phyloP scores from a whole-genome alignment of 2,888 invertebrate species.

The Bibio marci region DNA sequence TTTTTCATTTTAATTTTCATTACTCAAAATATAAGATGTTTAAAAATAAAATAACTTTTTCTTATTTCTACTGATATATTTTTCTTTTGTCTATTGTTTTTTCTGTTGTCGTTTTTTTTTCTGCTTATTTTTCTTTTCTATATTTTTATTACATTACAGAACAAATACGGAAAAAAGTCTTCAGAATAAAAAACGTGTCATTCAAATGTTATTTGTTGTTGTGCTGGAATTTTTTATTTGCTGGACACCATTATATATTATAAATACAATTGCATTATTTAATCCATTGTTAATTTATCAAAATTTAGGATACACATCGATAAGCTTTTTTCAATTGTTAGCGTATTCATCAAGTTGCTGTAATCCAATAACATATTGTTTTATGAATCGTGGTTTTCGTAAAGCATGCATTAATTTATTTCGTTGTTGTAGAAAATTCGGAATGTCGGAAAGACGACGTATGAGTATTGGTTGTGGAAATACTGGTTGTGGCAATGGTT shows the following conservation, averaged over 20 bases:
- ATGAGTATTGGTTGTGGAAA: constrained; percentile 13
- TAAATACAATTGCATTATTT: constrained; percentile 60
- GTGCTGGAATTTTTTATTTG: constrained; percentile 82
- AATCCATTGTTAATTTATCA: constrained; percentile 51
- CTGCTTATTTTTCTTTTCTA: not conserved
- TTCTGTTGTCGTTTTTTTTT: not conserved
- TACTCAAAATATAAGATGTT: no score
- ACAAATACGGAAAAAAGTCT: constrained; percentile 33
- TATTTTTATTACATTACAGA: constrained; percentile 17
- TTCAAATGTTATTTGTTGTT: constrained; percentile 77
- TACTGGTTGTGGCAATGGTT: not conserved
- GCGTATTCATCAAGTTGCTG: constrained; percentile 73
- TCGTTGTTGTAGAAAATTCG: constrained; percentile 41
- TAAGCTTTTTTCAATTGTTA: constrained; percentile 55
- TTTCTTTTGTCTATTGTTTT: not conserved
- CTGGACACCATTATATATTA: constrained; percentile 73
- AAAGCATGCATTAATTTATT: constrained; percentile 64
- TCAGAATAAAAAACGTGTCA: constrained; percentile 37
- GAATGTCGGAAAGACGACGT: constrained; percentile 20
- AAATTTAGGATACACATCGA: constrained; percentile 51
- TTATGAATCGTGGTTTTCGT: constrained; percentile 77
- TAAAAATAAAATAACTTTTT: no score
- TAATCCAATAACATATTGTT: constrained; percentile 84
- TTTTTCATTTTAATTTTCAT: no score
- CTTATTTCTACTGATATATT: no score